Conservation (phyloP, 2,113 vertebrate genomes). For the Tympanuchus pallidicinctus region DNA sequence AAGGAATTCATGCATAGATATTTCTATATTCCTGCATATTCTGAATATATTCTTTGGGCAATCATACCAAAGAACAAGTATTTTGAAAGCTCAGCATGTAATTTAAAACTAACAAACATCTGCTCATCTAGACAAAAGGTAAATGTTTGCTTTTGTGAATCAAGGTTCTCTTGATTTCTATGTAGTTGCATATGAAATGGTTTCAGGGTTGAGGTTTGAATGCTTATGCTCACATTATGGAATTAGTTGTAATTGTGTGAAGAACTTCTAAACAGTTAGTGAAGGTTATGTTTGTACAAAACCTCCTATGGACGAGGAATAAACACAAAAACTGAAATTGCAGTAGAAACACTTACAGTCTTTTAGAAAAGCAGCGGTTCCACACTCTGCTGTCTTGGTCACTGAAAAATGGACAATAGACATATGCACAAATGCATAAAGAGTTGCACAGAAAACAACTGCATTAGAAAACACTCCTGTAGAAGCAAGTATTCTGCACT, state of each 20-base stretch:
- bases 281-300: background rate
- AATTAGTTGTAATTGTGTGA: background rate
- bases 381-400: background rate
- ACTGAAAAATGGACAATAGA: background rate
- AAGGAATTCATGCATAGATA: accelerated
- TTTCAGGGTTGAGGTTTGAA: background rate
- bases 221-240: background rate
- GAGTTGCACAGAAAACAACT: background rate
- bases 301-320: background rate
- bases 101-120: background rate
- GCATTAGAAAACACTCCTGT: background rate
- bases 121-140: background rate
- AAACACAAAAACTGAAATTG: background rate
- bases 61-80: background rate
- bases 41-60: background rate
- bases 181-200: background rate
- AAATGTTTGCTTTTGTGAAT: background rate
- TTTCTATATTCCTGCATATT: background rate
- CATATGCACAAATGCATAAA: background rate
- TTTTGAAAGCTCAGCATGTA: background rate
- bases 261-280: background rate
- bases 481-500: background rate
- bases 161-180: background rate
- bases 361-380: background rate
- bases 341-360: background rate